These are phyloP conservation scores for Amphiprion clarkii DNA, from an alignment of 2,797 vertebrate genomes.

Conservation along the genomic window DNA sequence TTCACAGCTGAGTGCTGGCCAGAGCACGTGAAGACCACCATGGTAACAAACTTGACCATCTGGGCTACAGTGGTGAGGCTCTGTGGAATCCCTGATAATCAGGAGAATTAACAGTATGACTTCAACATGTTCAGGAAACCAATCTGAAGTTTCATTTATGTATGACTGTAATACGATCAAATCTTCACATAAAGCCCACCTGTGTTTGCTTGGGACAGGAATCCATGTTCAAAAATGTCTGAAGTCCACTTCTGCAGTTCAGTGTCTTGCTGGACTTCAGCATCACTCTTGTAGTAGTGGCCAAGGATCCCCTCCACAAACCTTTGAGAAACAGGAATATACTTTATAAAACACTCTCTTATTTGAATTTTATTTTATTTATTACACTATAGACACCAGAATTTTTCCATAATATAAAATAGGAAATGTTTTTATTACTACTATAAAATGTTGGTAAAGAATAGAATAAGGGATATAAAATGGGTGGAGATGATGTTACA, in stretches of 20 bases:
- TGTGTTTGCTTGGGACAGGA: constrained; percentile 41
- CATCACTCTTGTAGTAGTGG: constrained; percentile 63
- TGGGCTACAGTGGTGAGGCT: constrained; percentile 43
- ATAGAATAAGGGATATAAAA: too few species aligned
- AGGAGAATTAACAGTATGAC: background rate
- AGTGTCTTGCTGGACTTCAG: constrained; percentile 54
- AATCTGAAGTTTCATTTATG: background rate
- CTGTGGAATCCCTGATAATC: constrained; percentile 64
- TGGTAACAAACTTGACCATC: constrained; percentile 73
- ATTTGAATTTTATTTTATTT: background rate
- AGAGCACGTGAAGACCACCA: constrained; percentile 75
- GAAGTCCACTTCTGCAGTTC: constrained; percentile 73
- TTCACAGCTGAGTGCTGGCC: constrained; percentile 73
- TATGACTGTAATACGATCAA: background rate
- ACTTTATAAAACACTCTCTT: background rate
- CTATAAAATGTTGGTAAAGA: too few species aligned
- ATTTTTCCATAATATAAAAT: too few species aligned
- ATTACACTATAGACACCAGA: background rate
- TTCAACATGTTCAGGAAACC: background rate
- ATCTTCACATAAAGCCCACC: constrained; percentile 34
- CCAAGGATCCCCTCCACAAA: constrained; percentile 61
- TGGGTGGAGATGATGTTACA: too few species aligned
- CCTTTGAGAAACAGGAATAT: constrained; percentile 33
- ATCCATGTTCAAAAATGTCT: constrained; percentile 67
- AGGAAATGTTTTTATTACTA: too few species aligned